Conservation (phyloP, 2,797 vertebrate genomes). For the Cichlasoma orientale region DNA sequence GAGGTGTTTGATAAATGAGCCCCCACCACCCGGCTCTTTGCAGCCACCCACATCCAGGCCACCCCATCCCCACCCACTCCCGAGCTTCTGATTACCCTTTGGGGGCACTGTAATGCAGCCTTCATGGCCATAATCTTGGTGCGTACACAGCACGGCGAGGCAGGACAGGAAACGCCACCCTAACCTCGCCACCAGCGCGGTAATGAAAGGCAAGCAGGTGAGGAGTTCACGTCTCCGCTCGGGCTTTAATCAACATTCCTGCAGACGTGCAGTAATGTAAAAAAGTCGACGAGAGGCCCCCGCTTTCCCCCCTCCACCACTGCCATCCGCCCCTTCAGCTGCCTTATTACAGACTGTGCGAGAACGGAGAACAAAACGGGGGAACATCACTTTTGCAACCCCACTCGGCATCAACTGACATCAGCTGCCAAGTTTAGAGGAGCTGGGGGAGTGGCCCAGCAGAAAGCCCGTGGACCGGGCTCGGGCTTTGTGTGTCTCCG, state of each 20-base stretch:
- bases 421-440: conserved; percentile 38
- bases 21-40: conserved; percentile 34
- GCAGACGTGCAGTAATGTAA: conserved; percentile 67
- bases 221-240: conserved; percentile 60
- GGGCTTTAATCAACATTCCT: conserved; percentile 73
- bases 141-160: conserved; percentile 20
- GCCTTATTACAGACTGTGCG: conserved; percentile 30
- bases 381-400: conserved; percentile 32
- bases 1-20: conserved; percentile 68
- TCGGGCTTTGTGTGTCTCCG: conserved; percentile 18
- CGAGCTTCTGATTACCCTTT: conserved; percentile 57
- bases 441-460: background rate
- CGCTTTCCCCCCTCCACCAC: background rate
- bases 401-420: conserved; percentile 38
- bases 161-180: conserved; percentile 16
- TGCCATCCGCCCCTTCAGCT: background rate
- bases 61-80: conserved; percentile 30
- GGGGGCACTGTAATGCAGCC: conserved; percentile 43
- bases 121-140: conserved; percentile 47
- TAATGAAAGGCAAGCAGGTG: conserved; percentile 70
- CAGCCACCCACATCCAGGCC: conserved; percentile 40
- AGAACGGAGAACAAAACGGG: conserved; percentile 16
- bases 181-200: conserved; percentile 2
- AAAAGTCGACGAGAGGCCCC: conserved; percentile 46
- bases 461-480: conserved; percentile 29